Evolutionary conservation across 1,140 invertebrate species (phyloP).

Genomic region (Acyrthosiphon pisum): DNA sequence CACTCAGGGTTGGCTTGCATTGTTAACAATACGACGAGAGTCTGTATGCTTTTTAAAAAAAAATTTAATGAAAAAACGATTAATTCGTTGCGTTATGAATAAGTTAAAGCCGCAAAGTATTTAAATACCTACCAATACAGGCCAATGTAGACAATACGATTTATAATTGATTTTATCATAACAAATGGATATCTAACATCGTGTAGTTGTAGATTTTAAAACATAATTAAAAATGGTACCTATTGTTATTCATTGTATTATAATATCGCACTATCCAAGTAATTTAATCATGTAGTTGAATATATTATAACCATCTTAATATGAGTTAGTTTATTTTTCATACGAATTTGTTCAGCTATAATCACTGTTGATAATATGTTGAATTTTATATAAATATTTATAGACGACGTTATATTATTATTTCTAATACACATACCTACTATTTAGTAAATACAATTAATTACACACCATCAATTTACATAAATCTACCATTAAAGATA

Average conservation of each 20-base stretch:
- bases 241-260: not conserved
- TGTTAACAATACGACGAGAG: not conserved
- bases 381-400: not conserved
- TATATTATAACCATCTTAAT: not conserved
- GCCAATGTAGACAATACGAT: not conserved
- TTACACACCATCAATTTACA: no score
- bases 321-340: not conserved
- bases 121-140: not conserved
- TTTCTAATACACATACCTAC: no score
- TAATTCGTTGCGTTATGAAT: not conserved
- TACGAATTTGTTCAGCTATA: not conserved
- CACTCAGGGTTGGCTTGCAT: not conserved
- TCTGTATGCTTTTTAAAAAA: not conserved
- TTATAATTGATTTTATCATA: not conserved
- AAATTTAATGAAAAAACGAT: not conserved
- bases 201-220: not conserved
- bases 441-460: no score
- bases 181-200: not conserved
- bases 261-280: not conserved
- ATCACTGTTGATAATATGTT: not conserved
- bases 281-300: not conserved
- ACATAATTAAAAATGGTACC: not conserved
- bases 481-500: no score
- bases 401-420: no score
- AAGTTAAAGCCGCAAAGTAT: not conserved